Evolutionary conservation across 2,888 invertebrate species (phyloP), one percentile per base, ranked within the genome.

Genomic region (Thereva unica): DNA sequence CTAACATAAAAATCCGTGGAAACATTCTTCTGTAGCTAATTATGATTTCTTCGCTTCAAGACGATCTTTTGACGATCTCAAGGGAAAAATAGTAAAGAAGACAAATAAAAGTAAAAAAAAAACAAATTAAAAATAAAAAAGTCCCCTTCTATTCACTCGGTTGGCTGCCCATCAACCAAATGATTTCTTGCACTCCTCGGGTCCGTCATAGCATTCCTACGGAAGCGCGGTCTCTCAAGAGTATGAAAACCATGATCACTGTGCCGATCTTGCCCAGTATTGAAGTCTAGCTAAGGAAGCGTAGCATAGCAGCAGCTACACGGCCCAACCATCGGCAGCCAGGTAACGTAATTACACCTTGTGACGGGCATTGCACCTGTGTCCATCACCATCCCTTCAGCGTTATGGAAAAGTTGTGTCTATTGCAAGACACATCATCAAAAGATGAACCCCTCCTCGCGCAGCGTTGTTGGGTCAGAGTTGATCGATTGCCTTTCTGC

Each of bases 41-140:
- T 64, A 53, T 64, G 53, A 64, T 64, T 64, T 64, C 50, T 64
- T 64, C 64, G 64, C 44, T 53, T 64, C 35, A 64, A 64, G 53
- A 38, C 44, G 44, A 44, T 42, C 44, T 40, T 64, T 47, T 10
- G 10, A 23, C 23, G 23, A 23, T 23, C 23, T 23, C 23, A 23
- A 59, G 37, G 47, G 49, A 59, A 59, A 6, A 45, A 38, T 47
- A 47, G 23, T 23, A 38, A 38, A 47, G 35, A 47, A 41, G 59
- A 37, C 5, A 49, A 10, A 5, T 45, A 47, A 59, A 47, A 59
- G 34, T 47, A 10, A 38, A 9, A 10, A 9, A 59, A 59, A 38
- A 47, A 59, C 35, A 45, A 59, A 59, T 40, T 6, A 4, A 23
- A 23, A 23, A 23, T 23, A 23, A 23, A 23, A 23, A 9, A 38